phyloP scores from a whole-genome alignment of 2,113 vertebrate genomes.

The Colius striatus region DNA sequence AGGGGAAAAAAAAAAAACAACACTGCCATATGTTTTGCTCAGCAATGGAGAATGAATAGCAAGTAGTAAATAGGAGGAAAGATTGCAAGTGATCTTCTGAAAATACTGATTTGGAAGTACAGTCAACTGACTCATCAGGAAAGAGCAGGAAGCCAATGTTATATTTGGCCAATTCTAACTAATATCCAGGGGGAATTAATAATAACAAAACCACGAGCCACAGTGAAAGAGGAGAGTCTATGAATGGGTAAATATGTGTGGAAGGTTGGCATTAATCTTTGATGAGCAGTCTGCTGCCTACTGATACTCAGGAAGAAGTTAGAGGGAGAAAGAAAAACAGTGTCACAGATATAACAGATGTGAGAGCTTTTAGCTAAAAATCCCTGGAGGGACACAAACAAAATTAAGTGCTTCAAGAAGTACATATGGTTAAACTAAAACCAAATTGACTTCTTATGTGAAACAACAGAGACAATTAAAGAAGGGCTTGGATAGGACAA shows the following conservation, averaged over 20 bases:
- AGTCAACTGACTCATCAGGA: background rate
- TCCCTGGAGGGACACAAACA: background rate
- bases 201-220: background rate
- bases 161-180: slow-evolving; percentile 1
- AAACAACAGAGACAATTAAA: background rate
- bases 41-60: background rate
- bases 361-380: slow-evolving; percentile 13
- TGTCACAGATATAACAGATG: background rate
- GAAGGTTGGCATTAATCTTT: background rate
- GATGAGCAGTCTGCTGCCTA: slow-evolving; percentile 31
- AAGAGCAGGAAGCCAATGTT: background rate
- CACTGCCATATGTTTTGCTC: slow-evolving; percentile 11
- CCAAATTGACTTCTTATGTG: background rate
- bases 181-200: background rate
- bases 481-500: background rate
- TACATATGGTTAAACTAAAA: slow-evolving; percentile 1
- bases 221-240: background rate
- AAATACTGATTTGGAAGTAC: slow-evolving; percentile 15
- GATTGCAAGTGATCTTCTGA: background rate
- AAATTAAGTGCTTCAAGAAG: background rate
- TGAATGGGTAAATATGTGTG: background rate
- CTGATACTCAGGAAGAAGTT: background rate
- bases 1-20: background rate
- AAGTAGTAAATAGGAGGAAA: slow-evolving; percentile 34
- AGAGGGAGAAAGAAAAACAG: background rate